phyloP scores from a whole-genome alignment of 1,140 invertebrate species.

The Drosophila ercepeae region DNA sequence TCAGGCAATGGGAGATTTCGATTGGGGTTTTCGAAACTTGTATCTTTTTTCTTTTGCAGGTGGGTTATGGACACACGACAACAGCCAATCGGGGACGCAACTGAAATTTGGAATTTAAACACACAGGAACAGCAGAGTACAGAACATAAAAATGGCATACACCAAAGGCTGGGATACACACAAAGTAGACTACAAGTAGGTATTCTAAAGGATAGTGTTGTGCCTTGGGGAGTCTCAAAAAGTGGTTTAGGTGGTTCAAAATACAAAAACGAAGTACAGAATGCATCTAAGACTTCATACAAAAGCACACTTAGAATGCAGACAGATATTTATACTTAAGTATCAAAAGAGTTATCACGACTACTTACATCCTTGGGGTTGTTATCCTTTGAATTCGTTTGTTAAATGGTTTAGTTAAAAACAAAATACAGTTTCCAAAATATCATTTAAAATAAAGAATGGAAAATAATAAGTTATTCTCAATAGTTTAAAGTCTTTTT shows the following conservation, averaged over 20 bases:
- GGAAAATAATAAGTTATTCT: conserved; percentile 38
- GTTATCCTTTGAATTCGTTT: conserved; percentile 65
- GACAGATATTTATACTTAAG: conserved; percentile 9
- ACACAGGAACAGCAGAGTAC: conserved; percentile 42
- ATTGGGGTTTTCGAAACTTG: conserved; percentile 10
- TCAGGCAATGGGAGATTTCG: conserved; percentile 8
- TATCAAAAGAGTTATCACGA: conserved; percentile 44
- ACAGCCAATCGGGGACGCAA: conserved; percentile 56
- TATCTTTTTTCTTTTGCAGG: background rate
- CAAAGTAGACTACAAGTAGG: conserved; percentile 13
- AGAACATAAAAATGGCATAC: conserved; percentile 38
- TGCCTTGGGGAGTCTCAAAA: conserved; percentile 24
- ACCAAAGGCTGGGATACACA: conserved; percentile 6
- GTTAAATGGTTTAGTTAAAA: conserved; percentile 70
- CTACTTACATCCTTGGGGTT: conserved; percentile 82
- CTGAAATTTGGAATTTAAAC: conserved; percentile 56
- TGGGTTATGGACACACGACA: conserved; percentile 42
- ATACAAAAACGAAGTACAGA: conserved; percentile 8
- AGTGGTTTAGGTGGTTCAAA: conserved; percentile 40
- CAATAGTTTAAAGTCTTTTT: conserved; percentile 13
- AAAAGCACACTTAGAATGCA: conserved; percentile 42
- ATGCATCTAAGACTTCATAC: conserved; percentile 33
- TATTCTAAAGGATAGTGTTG: conserved; percentile 7
- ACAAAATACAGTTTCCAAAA: conserved; percentile 67
- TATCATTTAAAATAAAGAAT: conserved; percentile 44